Percentiles rank a stretch among this genome's conserved stretches.
These are phyloP conservation scores for Pheosia tremula DNA, from an alignment of 2,888 invertebrate genomes.

Conservation along the genomic window DNA sequence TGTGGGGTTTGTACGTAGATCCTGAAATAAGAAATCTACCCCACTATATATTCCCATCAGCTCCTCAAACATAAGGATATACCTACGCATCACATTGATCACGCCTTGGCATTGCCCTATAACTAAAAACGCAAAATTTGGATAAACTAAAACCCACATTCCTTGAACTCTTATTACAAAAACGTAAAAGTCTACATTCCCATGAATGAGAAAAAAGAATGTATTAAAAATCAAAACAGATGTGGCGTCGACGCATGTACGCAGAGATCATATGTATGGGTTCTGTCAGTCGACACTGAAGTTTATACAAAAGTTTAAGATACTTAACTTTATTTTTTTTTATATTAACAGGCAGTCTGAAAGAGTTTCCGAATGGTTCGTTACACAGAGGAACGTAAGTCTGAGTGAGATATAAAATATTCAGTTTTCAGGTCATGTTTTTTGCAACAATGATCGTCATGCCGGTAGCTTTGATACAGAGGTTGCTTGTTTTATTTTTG, in stretches of 20 bases:
- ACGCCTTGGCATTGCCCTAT: constrained; percentile 55
- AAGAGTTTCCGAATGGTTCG: constrained; percentile 13
- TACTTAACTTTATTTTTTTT: background rate
- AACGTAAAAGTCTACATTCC: constrained; percentile 25
- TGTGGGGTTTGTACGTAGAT: too few species aligned
- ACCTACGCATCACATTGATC: constrained; percentile 34
- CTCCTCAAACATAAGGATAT: background rate
- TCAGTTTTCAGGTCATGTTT: constrained; percentile 21
- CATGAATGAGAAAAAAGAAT: constrained; percentile 15
- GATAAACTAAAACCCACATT: constrained; percentile 33
- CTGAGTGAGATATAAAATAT: constrained; percentile 15
- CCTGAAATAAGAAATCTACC: background rate
- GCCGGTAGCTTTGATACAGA: background rate
- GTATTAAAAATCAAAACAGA: constrained; percentile 44
- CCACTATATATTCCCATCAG: background rate
- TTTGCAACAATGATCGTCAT: constrained; percentile 25
- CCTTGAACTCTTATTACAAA: constrained; percentile 25
- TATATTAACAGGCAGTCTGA: constrained; percentile 18
- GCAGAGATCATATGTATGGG: constrained; percentile 49
- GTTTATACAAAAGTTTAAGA: constrained; percentile 21
- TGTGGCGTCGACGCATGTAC: constrained; percentile 31
- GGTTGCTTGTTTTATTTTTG: background rate
- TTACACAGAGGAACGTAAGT: constrained; percentile 20
- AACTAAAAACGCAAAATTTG: constrained; percentile 31
- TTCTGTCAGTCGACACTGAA: constrained; percentile 34